These are phyloP conservation scores for Fratercula arctica DNA, from an alignment of 2,797 vertebrate genomes.

Conservation along the genomic window DNA sequence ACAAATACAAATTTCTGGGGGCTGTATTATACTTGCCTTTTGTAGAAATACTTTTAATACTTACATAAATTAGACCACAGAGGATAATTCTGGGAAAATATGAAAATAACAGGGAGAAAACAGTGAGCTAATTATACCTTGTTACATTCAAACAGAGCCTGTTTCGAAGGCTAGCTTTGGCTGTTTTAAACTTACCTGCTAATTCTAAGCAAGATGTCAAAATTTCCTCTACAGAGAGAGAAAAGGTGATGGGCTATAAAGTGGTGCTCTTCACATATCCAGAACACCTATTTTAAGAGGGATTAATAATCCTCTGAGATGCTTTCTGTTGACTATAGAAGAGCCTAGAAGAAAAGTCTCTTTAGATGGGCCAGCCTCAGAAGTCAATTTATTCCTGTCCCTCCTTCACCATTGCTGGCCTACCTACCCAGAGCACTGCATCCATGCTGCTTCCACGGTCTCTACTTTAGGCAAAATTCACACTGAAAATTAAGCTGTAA, in stretches of 20 bases:
- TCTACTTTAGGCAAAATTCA: not conserved
- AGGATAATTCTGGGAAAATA: not conserved
- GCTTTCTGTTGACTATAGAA: not conserved
- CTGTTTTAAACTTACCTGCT: not conserved
- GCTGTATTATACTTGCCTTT: not conserved
- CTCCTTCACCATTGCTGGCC: accelerated
- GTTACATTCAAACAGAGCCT: not conserved
- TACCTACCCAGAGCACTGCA: not conserved
- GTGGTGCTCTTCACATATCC: not conserved
- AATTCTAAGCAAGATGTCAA: not conserved
- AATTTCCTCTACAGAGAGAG: not conserved
- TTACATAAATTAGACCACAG: not conserved
- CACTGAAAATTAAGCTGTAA: not conserved
- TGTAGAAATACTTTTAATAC: not conserved
- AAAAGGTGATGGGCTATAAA: not conserved
- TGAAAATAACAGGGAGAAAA: not conserved
- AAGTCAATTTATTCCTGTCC: not conserved
- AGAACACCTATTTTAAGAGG: not conserved
- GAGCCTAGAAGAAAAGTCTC: not conserved
- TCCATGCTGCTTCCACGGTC: not conserved
- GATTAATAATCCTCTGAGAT: not conserved
- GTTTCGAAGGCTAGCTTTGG: not conserved
- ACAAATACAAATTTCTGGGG: not conserved
- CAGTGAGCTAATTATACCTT: not conserved
- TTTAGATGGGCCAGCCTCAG: not conserved